phyloP scores from a whole-genome alignment of 1,140 invertebrate species.

The Drosophila ambigua region DNA sequence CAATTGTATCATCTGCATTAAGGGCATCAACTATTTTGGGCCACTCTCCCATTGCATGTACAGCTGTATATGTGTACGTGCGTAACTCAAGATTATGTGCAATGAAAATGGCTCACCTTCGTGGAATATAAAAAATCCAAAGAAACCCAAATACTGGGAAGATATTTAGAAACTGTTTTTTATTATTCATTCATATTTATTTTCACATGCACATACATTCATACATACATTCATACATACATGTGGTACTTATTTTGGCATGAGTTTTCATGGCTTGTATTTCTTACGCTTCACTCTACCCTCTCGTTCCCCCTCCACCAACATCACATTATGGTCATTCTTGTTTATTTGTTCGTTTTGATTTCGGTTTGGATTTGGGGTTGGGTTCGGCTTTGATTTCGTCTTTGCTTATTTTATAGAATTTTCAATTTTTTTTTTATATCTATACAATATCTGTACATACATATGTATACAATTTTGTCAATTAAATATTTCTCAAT shows the following conservation, averaged over 20 bases:
- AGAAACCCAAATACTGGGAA: conserved; percentile 33
- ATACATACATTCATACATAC: conserved; percentile 15
- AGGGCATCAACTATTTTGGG: no score
- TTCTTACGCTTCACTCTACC: conserved; percentile 31
- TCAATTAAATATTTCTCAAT: conserved; percentile 53
- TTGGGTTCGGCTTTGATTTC: conserved; percentile 6
- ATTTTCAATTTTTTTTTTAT: conserved; percentile 53
- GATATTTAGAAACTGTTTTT: conserved; percentile 41
- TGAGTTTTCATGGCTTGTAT: conserved; percentile 60
- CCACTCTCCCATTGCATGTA: no score
- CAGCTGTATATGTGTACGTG: conserved; percentile 7
- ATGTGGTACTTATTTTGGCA: conserved; percentile 42
- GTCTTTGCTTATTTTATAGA: conserved; percentile 33
- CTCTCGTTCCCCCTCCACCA: conserved; percentile 3
- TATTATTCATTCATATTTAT: conserved; percentile 53
- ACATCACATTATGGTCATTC: conserved; percentile 16
- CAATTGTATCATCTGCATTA: no score
- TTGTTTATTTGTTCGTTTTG: conserved; percentile 39
- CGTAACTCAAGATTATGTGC: conserved; percentile 39
- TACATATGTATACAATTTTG: conserved; percentile 24
- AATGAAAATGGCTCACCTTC: conserved; percentile 35
- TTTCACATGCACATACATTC: conserved; percentile 24
- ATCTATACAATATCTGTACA: conserved; percentile 2
- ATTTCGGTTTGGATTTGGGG: conserved; percentile 13
- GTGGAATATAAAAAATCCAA: conserved; percentile 44